Conservation (phyloP, 2,113 vertebrate genomes). For the Heterotilapia buettikoferi region DNA sequence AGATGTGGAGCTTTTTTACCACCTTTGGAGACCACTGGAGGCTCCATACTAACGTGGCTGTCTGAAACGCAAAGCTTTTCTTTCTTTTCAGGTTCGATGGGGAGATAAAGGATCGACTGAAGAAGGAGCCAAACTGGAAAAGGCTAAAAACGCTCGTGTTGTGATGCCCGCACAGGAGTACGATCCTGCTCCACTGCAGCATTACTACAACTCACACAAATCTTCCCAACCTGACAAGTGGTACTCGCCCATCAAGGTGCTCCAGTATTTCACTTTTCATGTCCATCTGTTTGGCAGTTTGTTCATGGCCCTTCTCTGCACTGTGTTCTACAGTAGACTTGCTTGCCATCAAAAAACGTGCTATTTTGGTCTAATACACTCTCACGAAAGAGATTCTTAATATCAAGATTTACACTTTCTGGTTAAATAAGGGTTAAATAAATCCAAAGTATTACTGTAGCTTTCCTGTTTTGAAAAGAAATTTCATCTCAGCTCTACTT, state of each 20-base stretch:
- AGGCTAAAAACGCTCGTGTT: conserved; percentile 91
- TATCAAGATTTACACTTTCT: background rate
- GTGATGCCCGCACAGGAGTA: conserved; percentile 88
- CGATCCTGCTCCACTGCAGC: conserved; percentile 74
- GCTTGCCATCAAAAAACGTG: background rate
- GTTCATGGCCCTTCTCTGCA: background rate
- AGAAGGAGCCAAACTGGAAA: conserved; percentile 95
- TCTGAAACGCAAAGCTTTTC: background rate
- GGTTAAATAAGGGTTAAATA: background rate
- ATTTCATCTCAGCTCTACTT: background rate
- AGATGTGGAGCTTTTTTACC: background rate
- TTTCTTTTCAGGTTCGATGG: conserved; percentile 85
- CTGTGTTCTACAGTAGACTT: background rate
- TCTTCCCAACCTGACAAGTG: conserved; percentile 78
- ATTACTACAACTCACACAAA: conserved; percentile 74
- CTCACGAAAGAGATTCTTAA: background rate
- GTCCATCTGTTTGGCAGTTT: background rate
- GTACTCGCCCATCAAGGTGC: conserved; percentile 96
- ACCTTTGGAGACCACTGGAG: background rate
- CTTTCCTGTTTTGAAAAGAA: background rate
- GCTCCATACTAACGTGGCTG: background rate
- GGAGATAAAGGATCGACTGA: conserved; percentile 96
- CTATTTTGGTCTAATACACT: background rate
- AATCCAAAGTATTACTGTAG: background rate
- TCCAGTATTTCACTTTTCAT: background rate